A percentile compares a stretch with the other conserved stretches of the same genome.
These are phyloP conservation scores for Phenganax stokvisi DNA, from an alignment of 92 coral and sea anemone genomes.

Conservation along the genomic window DNA sequence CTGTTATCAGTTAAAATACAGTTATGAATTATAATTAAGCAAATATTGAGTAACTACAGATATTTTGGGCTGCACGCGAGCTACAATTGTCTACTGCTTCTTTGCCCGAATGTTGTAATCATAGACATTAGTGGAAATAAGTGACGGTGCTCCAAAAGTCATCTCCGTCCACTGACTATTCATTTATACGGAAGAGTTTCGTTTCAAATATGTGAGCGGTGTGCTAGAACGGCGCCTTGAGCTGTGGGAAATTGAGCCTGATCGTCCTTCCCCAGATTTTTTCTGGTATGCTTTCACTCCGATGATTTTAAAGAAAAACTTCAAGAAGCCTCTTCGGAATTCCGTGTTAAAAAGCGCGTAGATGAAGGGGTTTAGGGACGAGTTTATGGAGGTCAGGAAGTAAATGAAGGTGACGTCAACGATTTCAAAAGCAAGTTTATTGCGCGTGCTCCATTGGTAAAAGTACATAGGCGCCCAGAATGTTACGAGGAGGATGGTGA, in stretches of 20 bases:
- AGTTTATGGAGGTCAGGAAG: constrained; percentile 47
- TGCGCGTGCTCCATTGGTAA: constrained; percentile 21
- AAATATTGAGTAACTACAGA: no score
- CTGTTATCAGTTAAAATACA: no score
- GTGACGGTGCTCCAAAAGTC: no score
- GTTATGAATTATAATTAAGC: no score
- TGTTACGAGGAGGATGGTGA: constrained; percentile 40
- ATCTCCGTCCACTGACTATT: no score
- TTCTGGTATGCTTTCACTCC: not conserved
- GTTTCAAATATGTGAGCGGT: constrained; percentile 11
- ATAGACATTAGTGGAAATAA: no score
- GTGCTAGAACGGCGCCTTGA: constrained; percentile 28
- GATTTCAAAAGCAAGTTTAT: constrained; percentile 35
- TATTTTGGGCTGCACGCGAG: no score
- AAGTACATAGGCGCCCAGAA: constrained; percentile 49
- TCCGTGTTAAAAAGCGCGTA: constrained; percentile 49
- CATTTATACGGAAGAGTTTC: constrained; percentile 2
- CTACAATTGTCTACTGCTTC: no score
- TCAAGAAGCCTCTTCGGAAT: constrained; percentile 47
- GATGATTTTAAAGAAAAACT: constrained; percentile 37
- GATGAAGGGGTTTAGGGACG: constrained; percentile 54
- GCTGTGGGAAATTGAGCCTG: constrained; percentile 10
- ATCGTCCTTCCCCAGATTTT: not conserved
- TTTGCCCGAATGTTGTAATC: no score
- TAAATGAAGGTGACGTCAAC: constrained; percentile 44